Percentiles rank a stretch among this genome's conserved stretches.
Conservation (phyloP, 2,888 invertebrate genomes). For the Himalopsyche anomala region DNA sequence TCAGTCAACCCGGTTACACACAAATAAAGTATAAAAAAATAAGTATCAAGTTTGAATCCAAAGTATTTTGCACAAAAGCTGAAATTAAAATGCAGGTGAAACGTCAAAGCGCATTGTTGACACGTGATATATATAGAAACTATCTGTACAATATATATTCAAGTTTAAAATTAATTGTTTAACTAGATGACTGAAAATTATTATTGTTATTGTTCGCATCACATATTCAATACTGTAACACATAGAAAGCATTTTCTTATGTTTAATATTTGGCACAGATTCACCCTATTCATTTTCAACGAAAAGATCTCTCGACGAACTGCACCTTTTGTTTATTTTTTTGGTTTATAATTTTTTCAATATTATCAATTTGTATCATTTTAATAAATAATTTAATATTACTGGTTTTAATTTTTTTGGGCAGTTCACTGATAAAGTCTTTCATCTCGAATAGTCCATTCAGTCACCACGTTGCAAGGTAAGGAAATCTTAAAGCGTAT, state of each 20-base stretch:
- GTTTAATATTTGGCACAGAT: constrained; percentile 57
- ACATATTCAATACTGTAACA: constrained; percentile 51
- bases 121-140: constrained; percentile 24
- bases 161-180: constrained; percentile 43
- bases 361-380: neutral
- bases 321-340: constrained; percentile 44
- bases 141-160: constrained; percentile 44
- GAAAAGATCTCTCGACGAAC: constrained; percentile 57
- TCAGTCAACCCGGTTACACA: constrained; percentile 61
- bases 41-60: neutral
- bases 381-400: constrained; percentile 42
- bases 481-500: constrained; percentile 59
- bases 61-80: constrained; percentile 35
- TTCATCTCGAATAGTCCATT: constrained; percentile 60
- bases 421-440: constrained; percentile 60
- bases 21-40: constrained; percentile 42
- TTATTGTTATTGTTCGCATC: constrained; percentile 27
- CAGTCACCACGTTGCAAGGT: constrained; percentile 63
- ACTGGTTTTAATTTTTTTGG: constrained; percentile 46
- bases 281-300: constrained; percentile 52
- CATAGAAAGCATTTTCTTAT: constrained; percentile 63
- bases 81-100: constrained; percentile 58
- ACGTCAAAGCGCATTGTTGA: constrained; percentile 50
- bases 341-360: constrained; percentile 2
- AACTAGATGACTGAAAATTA: constrained; percentile 45